Evolutionary conservation across 2,888 invertebrate genomes (phyloP), one percentile per base, ranked within the genome.

Genomic region (Helicoverpa assulta): DNA sequence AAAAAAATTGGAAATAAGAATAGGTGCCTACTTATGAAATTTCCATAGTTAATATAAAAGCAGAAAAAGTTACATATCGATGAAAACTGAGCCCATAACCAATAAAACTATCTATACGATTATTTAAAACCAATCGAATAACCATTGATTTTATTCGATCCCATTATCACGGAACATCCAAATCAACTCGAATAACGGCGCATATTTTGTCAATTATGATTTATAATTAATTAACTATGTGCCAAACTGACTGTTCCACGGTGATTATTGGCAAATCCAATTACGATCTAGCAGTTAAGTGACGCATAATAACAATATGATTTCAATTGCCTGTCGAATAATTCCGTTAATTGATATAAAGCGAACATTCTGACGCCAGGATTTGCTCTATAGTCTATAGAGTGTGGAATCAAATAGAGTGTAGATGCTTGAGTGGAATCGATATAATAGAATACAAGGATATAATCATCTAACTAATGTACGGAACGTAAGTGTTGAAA

Each of bases 251-350:
- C 33, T 68, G 65, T 55, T 68, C 61, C 66, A 3, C 69, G 50
- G 74, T 82, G 78, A 84, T 85, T 84, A 86, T 84, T 81, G 70
- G 77, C 81, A 81, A 86, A 88, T 82, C 81, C 78, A 80, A 86
- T 86, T 85, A 73, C 70, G 58, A 43, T 63, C 68, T 66, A 68
- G 73, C 73, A 67, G 73, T 78, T 78, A 76, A 81, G 69, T 76
- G 83, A 64, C 73, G 72, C 73, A 73, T 79, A 63, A 81, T 76
- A 71, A 68, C 77, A 79, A 76, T 82, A 77, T 76, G 76, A 79
- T 79, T 81, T 76, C 77, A 81, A 82, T 78, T 76, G 72, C 43
- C 70, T 69, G 68, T 54, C 58, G 67, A 67, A 67, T 71, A 78
- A 83, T 83, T 74, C 67, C 71, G 70, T 83, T 73, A 68, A 78